Evolutionary conservation across 2,113 vertebrate genomes (phyloP).

Genomic region (Ceuthmochares aereus): DNA sequence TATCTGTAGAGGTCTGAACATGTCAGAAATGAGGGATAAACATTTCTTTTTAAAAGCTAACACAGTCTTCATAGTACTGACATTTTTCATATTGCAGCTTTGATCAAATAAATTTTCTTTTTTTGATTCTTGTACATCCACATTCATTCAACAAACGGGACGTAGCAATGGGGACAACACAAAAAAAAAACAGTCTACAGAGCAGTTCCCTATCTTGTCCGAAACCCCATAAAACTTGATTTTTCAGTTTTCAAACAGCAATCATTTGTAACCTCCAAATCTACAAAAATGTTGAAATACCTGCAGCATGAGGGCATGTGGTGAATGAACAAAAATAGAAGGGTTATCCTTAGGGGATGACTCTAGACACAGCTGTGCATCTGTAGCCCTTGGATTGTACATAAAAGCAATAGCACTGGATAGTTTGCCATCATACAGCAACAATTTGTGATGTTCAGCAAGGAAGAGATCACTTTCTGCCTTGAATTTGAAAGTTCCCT

Average conservation of each 20-base stretch:
- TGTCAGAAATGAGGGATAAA: neutral
- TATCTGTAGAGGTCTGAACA: neutral
- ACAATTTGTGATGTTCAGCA: conserved; percentile 92
- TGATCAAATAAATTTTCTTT: neutral
- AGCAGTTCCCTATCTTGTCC: neutral
- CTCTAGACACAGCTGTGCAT: conserved; percentile 97
- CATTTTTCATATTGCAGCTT: neutral
- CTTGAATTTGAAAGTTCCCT: conserved; percentile 97
- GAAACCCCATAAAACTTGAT: neutral
- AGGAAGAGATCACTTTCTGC: conserved; percentile 96
- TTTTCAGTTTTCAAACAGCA: neutral
- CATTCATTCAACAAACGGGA: neutral
- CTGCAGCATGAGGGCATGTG: conserved; percentile 99
- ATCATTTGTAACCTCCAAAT: neutral
- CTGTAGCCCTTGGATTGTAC: conserved; percentile 96
- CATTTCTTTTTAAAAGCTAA: neutral
- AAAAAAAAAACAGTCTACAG: neutral
- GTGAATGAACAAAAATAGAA: conserved; percentile 98
- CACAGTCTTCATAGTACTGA: neutral
- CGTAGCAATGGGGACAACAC: rapidly evolving
- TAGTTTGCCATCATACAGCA: conserved; percentile 95
- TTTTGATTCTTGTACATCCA: neutral
- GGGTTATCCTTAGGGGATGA: conserved; percentile 95
- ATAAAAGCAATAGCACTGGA: conserved; percentile 91
- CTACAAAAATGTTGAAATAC: conserved; percentile 70